Base-by-base conservation (phyloP, 2,888 invertebrate genomes). In the Helobdella robusta region DNA sequence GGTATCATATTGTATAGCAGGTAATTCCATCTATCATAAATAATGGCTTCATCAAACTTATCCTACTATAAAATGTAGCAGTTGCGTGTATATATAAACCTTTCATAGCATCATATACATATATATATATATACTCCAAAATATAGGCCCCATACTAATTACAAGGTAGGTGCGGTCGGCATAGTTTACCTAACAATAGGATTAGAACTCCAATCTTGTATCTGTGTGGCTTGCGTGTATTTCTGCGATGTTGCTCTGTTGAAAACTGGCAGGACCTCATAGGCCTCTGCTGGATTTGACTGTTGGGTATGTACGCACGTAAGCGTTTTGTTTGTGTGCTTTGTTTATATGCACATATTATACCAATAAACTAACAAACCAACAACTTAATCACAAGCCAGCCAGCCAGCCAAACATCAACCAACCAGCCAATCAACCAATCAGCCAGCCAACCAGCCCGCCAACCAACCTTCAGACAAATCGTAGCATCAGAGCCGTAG, bases 391-490 rank as follows among this genome's bases (percentile, higher is more conserved):
- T n/a, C 11, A 40, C 11, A n/a, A n/a, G 44, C 11, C 11, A 20
- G 20, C 6, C 4, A 11, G 11, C n/a, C n/a, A n/a, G n/a, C n/a
- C n/a, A n/a, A n/a, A n/a, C n/a, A n/a, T n/a, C n/a, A n/a, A n/a
- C n/a, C n/a, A n/a, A n/a, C n/a, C n/a, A n/a, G n/a, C n/a, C n/a
- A n/a, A n/a, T n/a, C n/a, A n/a, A n/a, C n/a, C n/a, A n/a, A n/a
- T n/a, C n/a, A n/a, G n/a, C n/a, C n/a, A n/a, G n/a, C n/a, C n/a
- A n/a, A n/a, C n/a, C n/a, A n/a, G n/a, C n/a, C n/a, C n/a, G n/a
- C n/a, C n/a, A n/a, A n/a, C n/a, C n/a, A n/a, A 93, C 94, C 87
- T 98, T 98, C 74, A 98, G 83, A 79, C 93, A 98, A 69, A 98
- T 87, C 65, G 91, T 86, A 6, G 98, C 91, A 78, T 98, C 97